Evolutionary conservation across 1,140 invertebrate species (phyloP).

Genomic region (Sitodiplosis mosellana): DNA sequence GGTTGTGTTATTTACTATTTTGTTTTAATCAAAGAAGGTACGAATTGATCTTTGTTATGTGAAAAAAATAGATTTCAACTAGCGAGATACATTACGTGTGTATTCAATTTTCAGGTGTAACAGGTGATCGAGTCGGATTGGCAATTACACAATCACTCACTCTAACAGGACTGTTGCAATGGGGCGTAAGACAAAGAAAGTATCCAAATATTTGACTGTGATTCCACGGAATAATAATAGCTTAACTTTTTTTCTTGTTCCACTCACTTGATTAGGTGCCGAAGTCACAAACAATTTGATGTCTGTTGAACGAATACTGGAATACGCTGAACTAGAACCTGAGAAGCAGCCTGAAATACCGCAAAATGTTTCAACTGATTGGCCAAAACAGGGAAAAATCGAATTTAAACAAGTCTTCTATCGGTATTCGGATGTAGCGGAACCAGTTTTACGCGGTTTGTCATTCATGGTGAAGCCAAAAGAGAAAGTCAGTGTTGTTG

Average conservation of each 20-base stretch:
- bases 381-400: constrained; percentile 1
- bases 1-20: neutral
- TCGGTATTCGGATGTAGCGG: constrained; percentile 1
- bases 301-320: constrained; percentile 57
- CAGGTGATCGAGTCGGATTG: constrained; percentile 46
- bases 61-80: neutral
- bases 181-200: constrained; percentile 51
- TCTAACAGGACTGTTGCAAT: constrained; percentile 61
- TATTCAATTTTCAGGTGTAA: neutral
- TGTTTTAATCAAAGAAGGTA: neutral
- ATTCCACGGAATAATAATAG: too few species aligned
- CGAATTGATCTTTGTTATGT: neutral
- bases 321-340: constrained; percentile 34
- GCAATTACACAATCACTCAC: constrained; percentile 62
- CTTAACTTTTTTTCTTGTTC: too few species aligned
- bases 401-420: constrained; percentile 4
- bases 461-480: constrained; percentile 36
- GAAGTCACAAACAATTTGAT: constrained; percentile 69
- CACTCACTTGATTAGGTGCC: constrained; percentile 33
- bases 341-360: constrained; percentile 2
- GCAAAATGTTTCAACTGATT: neutral
- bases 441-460: constrained; percentile 38
- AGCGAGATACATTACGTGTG: neutral
- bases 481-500: constrained; percentile 38
- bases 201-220: too few species aligned